phyloP scores from a whole-genome alignment of 2,888 invertebrate species.

The Prosapia bicincta region DNA sequence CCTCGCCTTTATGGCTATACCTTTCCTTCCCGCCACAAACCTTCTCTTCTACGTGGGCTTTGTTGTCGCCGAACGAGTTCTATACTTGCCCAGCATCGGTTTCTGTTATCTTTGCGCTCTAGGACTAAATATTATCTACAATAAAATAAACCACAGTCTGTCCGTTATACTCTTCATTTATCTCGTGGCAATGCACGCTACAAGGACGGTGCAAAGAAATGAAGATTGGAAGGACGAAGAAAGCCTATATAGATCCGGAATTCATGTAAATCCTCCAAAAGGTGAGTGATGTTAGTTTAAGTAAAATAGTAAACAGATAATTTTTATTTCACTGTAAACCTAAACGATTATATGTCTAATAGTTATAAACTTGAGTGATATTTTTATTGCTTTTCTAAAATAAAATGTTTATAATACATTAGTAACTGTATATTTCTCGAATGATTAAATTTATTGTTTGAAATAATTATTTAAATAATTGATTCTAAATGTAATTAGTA shows the following conservation, averaged over 20 bases:
- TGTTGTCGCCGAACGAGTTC: constrained; percentile 92
- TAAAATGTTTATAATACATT: too few relatives aligned
- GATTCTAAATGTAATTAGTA: too few relatives aligned
- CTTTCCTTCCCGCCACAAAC: constrained; percentile 95
- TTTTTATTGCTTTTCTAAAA: too few relatives aligned
- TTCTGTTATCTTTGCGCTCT: constrained; percentile 85
- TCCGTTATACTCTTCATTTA: constrained; percentile 50
- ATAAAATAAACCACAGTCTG: constrained; percentile 2
- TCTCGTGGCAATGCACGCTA: constrained; percentile 63
- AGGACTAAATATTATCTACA: constrained; percentile 54
- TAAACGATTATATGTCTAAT: too few relatives aligned
- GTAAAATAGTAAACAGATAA: too few relatives aligned
- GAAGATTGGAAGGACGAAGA: constrained; percentile 93
- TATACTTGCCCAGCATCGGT: constrained; percentile 95
- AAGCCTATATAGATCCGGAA: constrained; percentile 85
- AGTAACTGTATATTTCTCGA: too few relatives aligned
- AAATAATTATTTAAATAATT: too few relatives aligned
- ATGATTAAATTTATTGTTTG: too few relatives aligned
- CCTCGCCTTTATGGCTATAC: constrained; percentile 72
- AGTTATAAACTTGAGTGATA: too few relatives aligned
- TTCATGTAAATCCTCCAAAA: constrained; percentile 94
- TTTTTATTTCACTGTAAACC: too few relatives aligned
- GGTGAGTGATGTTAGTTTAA: too few relatives aligned
- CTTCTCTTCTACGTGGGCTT: constrained; percentile 97
- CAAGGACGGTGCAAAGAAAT: constrained; percentile 77